Evolutionary conservation across 2,888 invertebrate species (phyloP).

Genomic region (Dyspetes luteomarginatus): DNA sequence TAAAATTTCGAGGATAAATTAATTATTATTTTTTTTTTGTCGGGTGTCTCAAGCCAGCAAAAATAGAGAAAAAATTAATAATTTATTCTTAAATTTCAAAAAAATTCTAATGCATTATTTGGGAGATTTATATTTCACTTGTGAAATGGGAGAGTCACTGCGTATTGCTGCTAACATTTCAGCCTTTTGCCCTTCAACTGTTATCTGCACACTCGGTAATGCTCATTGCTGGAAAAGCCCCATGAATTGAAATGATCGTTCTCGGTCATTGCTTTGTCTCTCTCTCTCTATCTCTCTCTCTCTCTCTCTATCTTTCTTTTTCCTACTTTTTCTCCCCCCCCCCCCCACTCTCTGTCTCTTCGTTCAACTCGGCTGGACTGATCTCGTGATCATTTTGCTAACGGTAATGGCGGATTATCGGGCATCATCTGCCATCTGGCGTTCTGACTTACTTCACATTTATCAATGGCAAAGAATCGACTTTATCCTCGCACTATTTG

Average conservation of each 20-base stretch:
- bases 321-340: too few species aligned
- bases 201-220: slow-evolving; percentile 31
- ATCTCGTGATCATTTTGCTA: slow-evolving; percentile 78
- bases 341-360: too few species aligned
- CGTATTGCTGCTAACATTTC: slow-evolving; percentile 3
- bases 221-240: slow-evolving; percentile 64
- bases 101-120: too few species aligned
- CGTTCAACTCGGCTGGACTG: slow-evolving; percentile 62
- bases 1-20: too few species aligned
- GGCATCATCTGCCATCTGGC: slow-evolving; percentile 80
- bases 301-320: slow-evolving; percentile 13
- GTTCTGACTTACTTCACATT: slow-evolving; percentile 69
- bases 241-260: slow-evolving; percentile 79
- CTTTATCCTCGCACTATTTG: background rate
- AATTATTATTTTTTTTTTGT: too few species aligned
- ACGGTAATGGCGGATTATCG: slow-evolving; percentile 82
- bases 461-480: slow-evolving; percentile 24
- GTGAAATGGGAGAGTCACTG: too few species aligned
- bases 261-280: slow-evolving; percentile 51
- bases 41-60: too few species aligned
- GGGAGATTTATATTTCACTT: too few species aligned
- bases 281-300: slow-evolving; percentile 16
- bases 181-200: slow-evolving; percentile 16
- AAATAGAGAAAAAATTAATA: too few species aligned
- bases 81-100: too few species aligned